Base-by-base conservation (phyloP, 2,113 vertebrate genomes). In the human (Homo sapiens) region DNA sequence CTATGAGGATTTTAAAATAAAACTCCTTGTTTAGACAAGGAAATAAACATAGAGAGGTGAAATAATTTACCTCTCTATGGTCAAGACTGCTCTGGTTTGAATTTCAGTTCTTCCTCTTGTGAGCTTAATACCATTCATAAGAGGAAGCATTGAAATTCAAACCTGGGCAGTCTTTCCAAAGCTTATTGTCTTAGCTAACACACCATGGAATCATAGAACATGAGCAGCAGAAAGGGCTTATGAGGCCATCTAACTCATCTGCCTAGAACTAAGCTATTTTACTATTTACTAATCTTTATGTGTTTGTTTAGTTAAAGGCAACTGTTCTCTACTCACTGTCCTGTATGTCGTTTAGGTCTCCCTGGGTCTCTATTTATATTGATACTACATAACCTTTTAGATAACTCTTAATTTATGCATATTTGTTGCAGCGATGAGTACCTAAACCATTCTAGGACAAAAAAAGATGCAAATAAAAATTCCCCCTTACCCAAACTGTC, bases 401-500 rank as follows among this genome's bases (percentile, higher is more conserved):
- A 91, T 79, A 14, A 96, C 45, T 93, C 92, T 96, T 50, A 89
- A 89, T 61, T 38, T 72, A 48, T 57, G 48, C 23, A 30, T 68
- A 30, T 70, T 93, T 91, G 27, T 35, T 93, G 52, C 43, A 93
- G 38, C 70, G 50, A 92, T 66, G 12, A 87, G 59, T 82, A 80
- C 27, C 10, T 87, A 91, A 83, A 93, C 61, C 89, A 76, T 45
- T 61, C 40, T 79, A 57, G 2, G 79, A 78, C 23, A 89, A 96
- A 64, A 95, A 89, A 82, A 32, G 1, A 78, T 72, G 48, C 61
- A 87, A 93, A 85, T 90, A 90, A 95, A 96, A 97, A 85, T 30
- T 35, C 8, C 12, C 13, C 50, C n/a, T 87, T 13, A 92, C 84
- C 14, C 59, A 72, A 93, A 85, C 5, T 59, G 35, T 75, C 45